Base-by-base conservation (phyloP, 2,797 vertebrate genomes). In the Siniperca undulata region DNA sequence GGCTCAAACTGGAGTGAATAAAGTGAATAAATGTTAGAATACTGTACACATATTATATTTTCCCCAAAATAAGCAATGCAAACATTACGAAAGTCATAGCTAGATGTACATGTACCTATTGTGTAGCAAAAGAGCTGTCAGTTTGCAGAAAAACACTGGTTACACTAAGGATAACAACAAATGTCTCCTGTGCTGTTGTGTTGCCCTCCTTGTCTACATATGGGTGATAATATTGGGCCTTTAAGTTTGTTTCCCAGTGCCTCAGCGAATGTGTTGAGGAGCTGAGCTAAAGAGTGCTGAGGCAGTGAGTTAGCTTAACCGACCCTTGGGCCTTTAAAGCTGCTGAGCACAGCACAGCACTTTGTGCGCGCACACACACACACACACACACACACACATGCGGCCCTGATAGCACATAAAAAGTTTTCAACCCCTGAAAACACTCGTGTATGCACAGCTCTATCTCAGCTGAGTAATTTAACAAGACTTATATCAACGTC, bases 301-400 rank as follows among this genome's bases (percentile, higher is more conserved):
- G 93, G 88, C 89, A 91, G 93, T 89, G 92, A 94, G 94, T 94
- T 94, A 94, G 93, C 94, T 92, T 93, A 93, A 93, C 93, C 92
- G 90, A 94, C 93, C 95, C 94, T 91, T 92, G 92, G 94, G 95
- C 91, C 93, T 92, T 92, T 82, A 92, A 94, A 95, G 93, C 92
- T 95, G 95, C 95, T 96, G 95, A 96, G 94, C 94, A 75, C 94
- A 95, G 95, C 95, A 95, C 87, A 93, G 88, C 90, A 89, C 86
- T 90, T 86, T 91, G 74, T 91, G 74, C 77, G 24, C 77, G 61
- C 83, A 80, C 56, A 44, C 69, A 66, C 59, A 72, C 67, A 74
- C 78, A 75, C 78, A 66, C 73, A 78, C 85, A 81, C 62, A 81
- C 77, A 88, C 80, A 65, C 67, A 74, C 82, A 71, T 71, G 73